These are phyloP conservation scores for Apis cerana DNA, from an alignment of 1,140 invertebrate genomes.

Conservation along the genomic window DNA sequence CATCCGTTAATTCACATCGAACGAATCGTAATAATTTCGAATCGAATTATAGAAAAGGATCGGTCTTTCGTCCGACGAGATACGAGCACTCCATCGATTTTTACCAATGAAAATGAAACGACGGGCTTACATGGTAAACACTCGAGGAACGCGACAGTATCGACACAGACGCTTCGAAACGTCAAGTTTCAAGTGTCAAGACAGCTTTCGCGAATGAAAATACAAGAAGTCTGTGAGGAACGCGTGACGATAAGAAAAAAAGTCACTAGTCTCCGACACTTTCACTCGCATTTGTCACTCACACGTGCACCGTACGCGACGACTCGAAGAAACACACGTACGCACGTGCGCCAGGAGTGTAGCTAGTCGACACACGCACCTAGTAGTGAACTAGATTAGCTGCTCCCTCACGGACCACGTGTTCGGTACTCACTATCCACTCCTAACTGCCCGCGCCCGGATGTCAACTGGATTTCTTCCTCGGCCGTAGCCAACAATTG, in stretches of 20 bases:
- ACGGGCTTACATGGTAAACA: not conserved
- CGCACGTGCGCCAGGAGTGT: slow-evolving; percentile 70
- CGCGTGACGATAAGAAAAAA: slow-evolving; percentile 15
- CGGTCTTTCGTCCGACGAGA: not conserved
- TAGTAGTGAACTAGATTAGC: slow-evolving; percentile 21
- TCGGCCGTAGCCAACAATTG: slow-evolving; percentile 78
- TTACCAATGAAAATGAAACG: too few species aligned
- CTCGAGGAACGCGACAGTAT: not conserved
- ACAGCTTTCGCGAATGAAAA: slow-evolving; percentile 16
- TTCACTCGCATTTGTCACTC: slow-evolving; percentile 55
- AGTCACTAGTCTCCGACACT: slow-evolving; percentile 38
- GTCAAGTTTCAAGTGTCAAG: slow-evolving; percentile 35
- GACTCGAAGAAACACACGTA: slow-evolving; percentile 46
- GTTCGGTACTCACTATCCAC: slow-evolving; percentile 35
- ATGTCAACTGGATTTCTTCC: slow-evolving; percentile 82
- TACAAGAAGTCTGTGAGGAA: not conserved
- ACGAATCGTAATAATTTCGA: not conserved
- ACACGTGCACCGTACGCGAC: slow-evolving; percentile 52
- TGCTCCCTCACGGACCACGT: slow-evolving; percentile 55
- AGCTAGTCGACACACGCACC: slow-evolving; percentile 58
- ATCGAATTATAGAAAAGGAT: not conserved
- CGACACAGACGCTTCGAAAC: not conserved
- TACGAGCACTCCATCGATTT: not conserved
- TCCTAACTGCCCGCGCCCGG: slow-evolving; percentile 53
- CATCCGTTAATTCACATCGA: not conserved